These are phyloP conservation scores for Cydia fagiglandana DNA, from an alignment of 1,140 invertebrate species.

Conservation along the genomic window DNA sequence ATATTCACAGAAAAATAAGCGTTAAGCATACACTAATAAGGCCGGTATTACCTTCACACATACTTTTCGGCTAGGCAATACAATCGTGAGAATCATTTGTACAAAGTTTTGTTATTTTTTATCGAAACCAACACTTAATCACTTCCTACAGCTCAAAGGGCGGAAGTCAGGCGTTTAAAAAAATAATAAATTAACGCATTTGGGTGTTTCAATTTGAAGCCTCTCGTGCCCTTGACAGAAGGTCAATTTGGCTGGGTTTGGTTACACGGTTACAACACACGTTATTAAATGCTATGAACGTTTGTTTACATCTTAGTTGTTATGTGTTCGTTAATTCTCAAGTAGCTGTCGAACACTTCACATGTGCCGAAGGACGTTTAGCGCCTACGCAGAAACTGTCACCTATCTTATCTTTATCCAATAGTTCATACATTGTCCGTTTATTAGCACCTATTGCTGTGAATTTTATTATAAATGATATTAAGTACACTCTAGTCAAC, in stretches of 20 bases:
- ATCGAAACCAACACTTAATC: conserved; percentile 71
- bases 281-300: conserved; percentile 53
- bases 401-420: neutral
- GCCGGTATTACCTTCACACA: conserved; percentile 54
- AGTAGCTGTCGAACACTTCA: conserved; percentile 54
- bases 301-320: conserved; percentile 53
- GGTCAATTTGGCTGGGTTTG: conserved; percentile 59
- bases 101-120: conserved; percentile 71
- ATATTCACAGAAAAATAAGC: neutral
- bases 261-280: conserved; percentile 56
- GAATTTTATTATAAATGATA: conserved; percentile 3
- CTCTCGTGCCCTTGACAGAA: conserved; percentile 62
- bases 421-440: conserved; percentile 11
- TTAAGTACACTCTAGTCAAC: neutral
- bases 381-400: conserved; percentile 42
- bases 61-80: conserved; percentile 49
- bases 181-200: conserved; percentile 74
- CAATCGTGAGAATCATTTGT: conserved; percentile 66
- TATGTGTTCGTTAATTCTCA: conserved; percentile 63
- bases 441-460: neutral
- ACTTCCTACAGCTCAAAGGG: conserved; percentile 74
- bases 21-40: conserved; percentile 3
- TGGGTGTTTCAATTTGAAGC: conserved; percentile 62
- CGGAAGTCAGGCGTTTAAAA: conserved; percentile 74
- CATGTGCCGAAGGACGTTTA: conserved; percentile 57